Base-by-base conservation (phyloP, 2,888 invertebrate species). In the Aleiodes alternator region DNA sequence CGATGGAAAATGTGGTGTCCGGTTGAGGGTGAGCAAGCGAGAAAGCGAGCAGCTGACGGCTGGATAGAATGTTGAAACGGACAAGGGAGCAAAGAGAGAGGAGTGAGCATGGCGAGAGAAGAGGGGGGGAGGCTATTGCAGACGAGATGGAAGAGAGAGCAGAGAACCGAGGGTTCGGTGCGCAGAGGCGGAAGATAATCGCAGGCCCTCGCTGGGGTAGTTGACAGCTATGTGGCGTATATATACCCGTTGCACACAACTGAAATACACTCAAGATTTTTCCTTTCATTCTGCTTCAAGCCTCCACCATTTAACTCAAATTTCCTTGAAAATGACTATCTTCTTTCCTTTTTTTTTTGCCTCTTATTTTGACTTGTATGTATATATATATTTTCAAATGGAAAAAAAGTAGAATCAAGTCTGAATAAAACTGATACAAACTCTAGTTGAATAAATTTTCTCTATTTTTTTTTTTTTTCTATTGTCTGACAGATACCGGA, bases 151-250 rank as follows among this genome's bases (percentile, higher is more conserved):
- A 71, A 72, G 76, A 76, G 76, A 77, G 77, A 77, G 79, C 69
- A 72, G 34, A 34, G 56, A 69, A 81, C 79, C 89, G 89, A 89
- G 90, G 90, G 90, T 90, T 90, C 89, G 90, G 90, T 92, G 91
- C 91, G 91, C 90, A 89, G 91, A 90, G 91, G 91, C 91, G 91
- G 91, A 91, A 92, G 91, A 91, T 92, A 92, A 92, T 91, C 86
- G 88, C 83, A 76, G 81, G 78, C 77, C 78, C 79, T 72, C 50
- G 29, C 68, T 56, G 55, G 59, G 75, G 73, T 51, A 23, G 75
- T 66, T 75, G 61, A 68, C 64, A 66, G 59, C 68, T 50, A 1
- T 51, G 64, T 59, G 8, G 5, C 64, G 43, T 77, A n/a, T 66
- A 34, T 72, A 34, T 55, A 3, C n/a, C n/a, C 34, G n/a, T 38